Conservation (phyloP, 2,113 vertebrate species). For the Piliocolobus tephrosceles region DNA sequence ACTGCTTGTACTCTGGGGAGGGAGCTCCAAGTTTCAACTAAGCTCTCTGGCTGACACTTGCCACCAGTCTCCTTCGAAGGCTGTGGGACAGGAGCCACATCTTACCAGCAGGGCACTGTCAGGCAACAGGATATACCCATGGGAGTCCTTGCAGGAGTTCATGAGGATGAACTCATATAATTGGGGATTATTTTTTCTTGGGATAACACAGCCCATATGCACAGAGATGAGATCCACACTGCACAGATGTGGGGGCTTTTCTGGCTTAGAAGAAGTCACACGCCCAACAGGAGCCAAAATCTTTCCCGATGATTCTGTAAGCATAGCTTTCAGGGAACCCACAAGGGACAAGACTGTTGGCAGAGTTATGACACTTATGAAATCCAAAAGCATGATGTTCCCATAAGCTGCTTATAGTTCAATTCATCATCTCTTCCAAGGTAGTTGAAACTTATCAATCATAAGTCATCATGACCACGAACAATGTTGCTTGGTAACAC, state of each 20-base stretch:
- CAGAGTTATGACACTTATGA: background rate
- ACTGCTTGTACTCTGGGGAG: background rate
- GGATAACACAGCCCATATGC: background rate
- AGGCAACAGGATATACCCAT: background rate
- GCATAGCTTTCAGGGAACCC: background rate
- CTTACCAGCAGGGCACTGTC: background rate
- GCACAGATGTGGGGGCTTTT: background rate
- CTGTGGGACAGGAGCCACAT: background rate
- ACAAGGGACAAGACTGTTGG: background rate
- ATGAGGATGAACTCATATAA: too few species aligned
- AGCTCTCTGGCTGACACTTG: background rate
- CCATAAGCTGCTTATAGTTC: background rate
- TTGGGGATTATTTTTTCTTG: background rate
- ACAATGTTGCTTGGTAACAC: background rate
- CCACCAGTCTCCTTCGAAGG: background rate
- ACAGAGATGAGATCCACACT: background rate
- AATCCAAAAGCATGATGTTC: background rate
- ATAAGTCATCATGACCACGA: background rate
- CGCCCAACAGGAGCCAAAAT: background rate
- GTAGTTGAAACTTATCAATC: background rate
- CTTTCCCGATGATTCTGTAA: background rate
- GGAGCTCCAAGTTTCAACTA: background rate
- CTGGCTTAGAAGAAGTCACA: background rate
- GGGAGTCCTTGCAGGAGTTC: too few species aligned
- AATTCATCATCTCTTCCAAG: background rate